Evolutionary conservation across 2,888 invertebrate species (phyloP).

Genomic region (Brenthis daphne): DNA sequence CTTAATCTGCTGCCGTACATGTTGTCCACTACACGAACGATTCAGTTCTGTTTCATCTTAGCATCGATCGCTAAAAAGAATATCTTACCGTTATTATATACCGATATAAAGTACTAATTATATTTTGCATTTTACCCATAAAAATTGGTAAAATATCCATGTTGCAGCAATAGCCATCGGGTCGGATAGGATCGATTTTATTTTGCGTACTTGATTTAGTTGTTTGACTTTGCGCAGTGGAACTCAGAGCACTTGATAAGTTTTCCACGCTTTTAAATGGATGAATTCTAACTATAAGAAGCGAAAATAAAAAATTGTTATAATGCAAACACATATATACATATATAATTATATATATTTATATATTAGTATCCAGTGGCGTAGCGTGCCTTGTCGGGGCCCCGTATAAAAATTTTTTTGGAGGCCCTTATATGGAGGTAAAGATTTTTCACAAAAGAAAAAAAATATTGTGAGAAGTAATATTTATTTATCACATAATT

Average conservation of each 20-base stretch:
- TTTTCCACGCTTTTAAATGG: slow-evolving; percentile 45
- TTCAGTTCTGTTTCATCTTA: background rate
- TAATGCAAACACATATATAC: no score
- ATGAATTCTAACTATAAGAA: slow-evolving; percentile 55
- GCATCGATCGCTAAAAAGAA: background rate
- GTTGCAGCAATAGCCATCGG: slow-evolving; percentile 56
- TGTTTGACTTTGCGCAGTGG: slow-evolving; percentile 16
- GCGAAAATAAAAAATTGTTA: background rate
- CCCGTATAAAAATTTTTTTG: no score
- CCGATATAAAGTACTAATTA: background rate
- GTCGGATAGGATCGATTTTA: slow-evolving; percentile 12
- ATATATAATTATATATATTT: no score
- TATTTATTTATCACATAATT: no score
- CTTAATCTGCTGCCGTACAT: no score
- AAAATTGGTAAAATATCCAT: slow-evolving; percentile 63
- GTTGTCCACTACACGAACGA: no score
- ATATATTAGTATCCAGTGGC: no score
- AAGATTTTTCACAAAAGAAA: no score
- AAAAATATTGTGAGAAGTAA: no score
- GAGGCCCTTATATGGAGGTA: no score
- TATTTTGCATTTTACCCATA: slow-evolving; percentile 46
- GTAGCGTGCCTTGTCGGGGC: no score
- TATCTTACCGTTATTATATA: no score
- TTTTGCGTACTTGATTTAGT: slow-evolving; percentile 8
- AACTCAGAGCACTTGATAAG: slow-evolving; percentile 9